Evolutionary conservation across 2,888 invertebrate genomes (phyloP), one percentile per base, ranked within the genome.

Genomic region (Calephelis perditalis): DNA sequence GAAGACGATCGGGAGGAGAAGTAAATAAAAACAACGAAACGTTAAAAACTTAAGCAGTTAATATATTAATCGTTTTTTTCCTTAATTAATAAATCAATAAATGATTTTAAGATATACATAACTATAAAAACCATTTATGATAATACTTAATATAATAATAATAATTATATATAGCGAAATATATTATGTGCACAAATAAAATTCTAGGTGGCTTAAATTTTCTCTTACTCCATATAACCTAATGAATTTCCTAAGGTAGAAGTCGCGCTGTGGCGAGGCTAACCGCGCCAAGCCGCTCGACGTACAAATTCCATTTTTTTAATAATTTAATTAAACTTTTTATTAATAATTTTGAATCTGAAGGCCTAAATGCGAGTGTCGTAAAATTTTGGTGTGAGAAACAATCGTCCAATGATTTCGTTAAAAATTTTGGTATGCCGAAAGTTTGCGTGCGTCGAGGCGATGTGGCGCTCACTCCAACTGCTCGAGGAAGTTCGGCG

Each of bases 401-500:
- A 86, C 80, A 74, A 79, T 86, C 81, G 81, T 86, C 84, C 85
- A 86, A 86, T 82, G 72, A 71, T 72, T 74, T 67, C 63, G 60
- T 70, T 73, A 74, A 70, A 69, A 80, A 76, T 75, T 79, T 79
- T 71, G 71, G 77, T 76, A 71, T 79, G 82, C 79, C 84, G 84
- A 84, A 84, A 79, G 73, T 65, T 73, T 73, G 80, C 76, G 76
- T 73, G 76, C 79, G 84, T 79, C 75, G 79, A 71, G 79, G 75
- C 76, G 77, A 70, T 70, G 68, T 69, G 66, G 75, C 76, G 79
- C 77, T 86, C 94, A 98, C 94, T 98, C 98, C 81, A 99, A 94
- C 89, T 98, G 98, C 87, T 99, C 99, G 91, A 99, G 95, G 93
- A 99, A 99, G 92, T 99, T 98, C 73, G 99, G 98, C 78, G 98